Evolutionary conservation across 2,797 vertebrate species (phyloP).

Genomic region (Dromococcyx pavoninus): DNA sequence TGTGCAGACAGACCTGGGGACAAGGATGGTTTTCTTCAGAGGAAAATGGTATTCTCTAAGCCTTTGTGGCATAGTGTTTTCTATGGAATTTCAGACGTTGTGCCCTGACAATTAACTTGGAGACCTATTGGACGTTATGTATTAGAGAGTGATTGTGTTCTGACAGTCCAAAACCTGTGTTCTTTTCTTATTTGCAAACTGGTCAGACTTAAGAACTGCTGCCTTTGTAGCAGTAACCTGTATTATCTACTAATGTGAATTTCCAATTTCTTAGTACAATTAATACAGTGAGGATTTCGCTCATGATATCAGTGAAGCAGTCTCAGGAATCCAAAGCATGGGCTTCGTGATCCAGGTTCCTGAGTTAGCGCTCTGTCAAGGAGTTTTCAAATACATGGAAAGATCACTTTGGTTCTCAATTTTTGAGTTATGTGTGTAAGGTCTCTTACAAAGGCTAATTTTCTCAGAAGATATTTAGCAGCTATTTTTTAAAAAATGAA

Average conservation of each 20-base stretch:
- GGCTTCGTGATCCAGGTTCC: background rate
- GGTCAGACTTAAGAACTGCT: background rate
- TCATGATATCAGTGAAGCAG: background rate
- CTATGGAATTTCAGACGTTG: background rate
- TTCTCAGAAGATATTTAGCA: background rate
- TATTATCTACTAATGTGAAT: background rate
- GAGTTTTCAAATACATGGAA: background rate
- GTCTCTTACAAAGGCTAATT: background rate
- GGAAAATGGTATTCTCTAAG: background rate
- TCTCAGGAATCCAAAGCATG: background rate
- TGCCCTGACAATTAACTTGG: background rate
- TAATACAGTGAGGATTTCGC: background rate
- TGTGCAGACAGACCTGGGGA: accelerated
- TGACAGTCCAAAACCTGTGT: background rate
- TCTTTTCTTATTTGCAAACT: background rate
- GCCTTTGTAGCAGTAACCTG: background rate
- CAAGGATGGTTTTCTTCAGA: background rate
- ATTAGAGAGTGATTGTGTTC: background rate
- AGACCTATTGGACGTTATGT: background rate
- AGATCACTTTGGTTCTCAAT: background rate
- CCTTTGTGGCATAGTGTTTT: background rate
- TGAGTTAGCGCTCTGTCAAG: background rate
- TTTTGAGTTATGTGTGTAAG: background rate
- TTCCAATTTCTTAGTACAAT: background rate
- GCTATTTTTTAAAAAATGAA: background rate